phyloP scores from a whole-genome alignment of 2,888 invertebrate species.

The Fragum fragum region DNA sequence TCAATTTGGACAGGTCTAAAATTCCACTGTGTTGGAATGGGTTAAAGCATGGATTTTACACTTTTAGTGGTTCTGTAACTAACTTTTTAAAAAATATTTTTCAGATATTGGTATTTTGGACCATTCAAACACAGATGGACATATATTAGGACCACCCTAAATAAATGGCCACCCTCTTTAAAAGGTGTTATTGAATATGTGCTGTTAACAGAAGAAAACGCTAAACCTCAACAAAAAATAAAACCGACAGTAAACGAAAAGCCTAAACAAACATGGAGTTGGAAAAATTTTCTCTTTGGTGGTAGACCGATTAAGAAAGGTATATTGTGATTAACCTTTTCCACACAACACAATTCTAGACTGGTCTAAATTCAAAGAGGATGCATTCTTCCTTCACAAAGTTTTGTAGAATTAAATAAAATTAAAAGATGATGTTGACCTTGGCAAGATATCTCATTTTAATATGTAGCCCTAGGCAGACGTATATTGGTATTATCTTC shows the following conservation, averaged over 20 bases:
- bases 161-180: slow-evolving; percentile 88
- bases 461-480: too few species aligned
- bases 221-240: slow-evolving; percentile 36
- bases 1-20: too few species aligned
- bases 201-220: slow-evolving; percentile 82
- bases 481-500: too few species aligned
- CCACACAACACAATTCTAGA: neutral
- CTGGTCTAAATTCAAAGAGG: too few species aligned
- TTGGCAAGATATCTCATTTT: neutral
- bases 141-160: slow-evolving; percentile 89
- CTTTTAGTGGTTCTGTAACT: too few species aligned
- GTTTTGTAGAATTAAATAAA: too few species aligned
- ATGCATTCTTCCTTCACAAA: too few species aligned
- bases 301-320: slow-evolving; percentile 1
- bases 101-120: slow-evolving; percentile 95
- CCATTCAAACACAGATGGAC: slow-evolving; percentile 92
- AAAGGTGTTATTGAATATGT: slow-evolving; percentile 91
- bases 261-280: slow-evolving; percentile 55
- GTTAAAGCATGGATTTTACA: too few species aligned
- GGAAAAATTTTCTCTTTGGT: slow-evolving; percentile 52
- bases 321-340: neutral
- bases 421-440: neutral
- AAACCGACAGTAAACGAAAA: slow-evolving; percentile 37
- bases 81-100: too few species aligned
- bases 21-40: too few species aligned